Evolutionary conservation across 2,888 invertebrate species (phyloP).

Genomic region (Sinelater perroti): DNA sequence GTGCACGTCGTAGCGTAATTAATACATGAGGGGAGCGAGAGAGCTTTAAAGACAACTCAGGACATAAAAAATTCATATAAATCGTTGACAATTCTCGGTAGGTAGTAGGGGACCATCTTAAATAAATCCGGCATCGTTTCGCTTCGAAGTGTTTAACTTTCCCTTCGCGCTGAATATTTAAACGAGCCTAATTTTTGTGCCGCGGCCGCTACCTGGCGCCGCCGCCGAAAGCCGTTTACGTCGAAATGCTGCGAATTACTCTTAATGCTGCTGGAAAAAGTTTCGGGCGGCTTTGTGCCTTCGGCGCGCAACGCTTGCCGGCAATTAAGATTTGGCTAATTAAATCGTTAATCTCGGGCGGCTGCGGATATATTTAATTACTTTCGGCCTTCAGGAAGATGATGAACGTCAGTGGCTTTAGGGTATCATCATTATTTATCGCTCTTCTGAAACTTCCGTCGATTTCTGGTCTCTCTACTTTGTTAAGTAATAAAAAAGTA

Average conservation of each 20-base stretch:
- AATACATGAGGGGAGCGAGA: background rate
- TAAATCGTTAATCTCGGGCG: too few relatives aligned
- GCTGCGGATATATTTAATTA: too few relatives aligned
- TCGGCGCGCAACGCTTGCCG: too few relatives aligned
- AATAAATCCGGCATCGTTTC: conserved; percentile 11
- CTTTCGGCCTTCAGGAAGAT: too few relatives aligned
- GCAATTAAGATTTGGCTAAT: too few relatives aligned
- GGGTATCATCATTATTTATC: too few relatives aligned
- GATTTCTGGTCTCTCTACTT: too few relatives aligned
- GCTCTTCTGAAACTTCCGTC: too few relatives aligned
- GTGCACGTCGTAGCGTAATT: background rate
- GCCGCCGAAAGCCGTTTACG: background rate
- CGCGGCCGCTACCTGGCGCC: background rate
- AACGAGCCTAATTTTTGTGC: conserved; percentile 7
- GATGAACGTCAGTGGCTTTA: too few relatives aligned
- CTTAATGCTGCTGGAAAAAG: too few relatives aligned
- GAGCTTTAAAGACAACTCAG: conserved; percentile 18
- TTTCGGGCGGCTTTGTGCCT: too few relatives aligned
- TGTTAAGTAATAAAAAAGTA: too few relatives aligned
- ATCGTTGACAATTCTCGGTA: conserved; percentile 14
- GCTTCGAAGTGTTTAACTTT: conserved; percentile 13
- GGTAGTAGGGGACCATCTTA: conserved; percentile 14
- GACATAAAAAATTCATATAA: conserved; percentile 17
- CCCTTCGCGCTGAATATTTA: conserved; percentile 13
- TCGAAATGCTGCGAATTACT: conserved; percentile 1